These are phyloP conservation scores for Bellardia bayeri DNA, from an alignment of 2,888 invertebrate genomes.

Conservation along the genomic window DNA sequence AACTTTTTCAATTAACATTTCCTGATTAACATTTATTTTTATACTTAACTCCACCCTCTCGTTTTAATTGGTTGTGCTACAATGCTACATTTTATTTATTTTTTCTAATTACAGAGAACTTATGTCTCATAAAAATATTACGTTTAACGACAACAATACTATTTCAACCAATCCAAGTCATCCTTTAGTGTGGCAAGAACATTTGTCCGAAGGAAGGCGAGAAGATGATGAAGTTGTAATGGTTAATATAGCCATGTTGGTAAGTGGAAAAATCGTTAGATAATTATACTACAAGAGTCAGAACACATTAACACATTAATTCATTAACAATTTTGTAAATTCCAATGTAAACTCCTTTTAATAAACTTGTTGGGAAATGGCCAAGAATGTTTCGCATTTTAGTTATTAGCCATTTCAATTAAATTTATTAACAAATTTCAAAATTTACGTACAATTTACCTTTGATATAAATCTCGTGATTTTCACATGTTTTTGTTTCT, in stretches of 20 bases:
- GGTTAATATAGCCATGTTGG: conserved; percentile 93
- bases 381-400: too few species aligned
- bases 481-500: conserved; percentile 55
- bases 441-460: not conserved
- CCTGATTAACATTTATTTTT: not conserved
- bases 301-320: too few species aligned
- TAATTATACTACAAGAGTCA: not conserved
- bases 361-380: too few species aligned
- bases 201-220: conserved; percentile 89
- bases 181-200: conserved; percentile 90
- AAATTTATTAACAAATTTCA: too few species aligned
- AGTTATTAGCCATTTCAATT: too few species aligned
- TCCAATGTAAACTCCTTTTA: too few species aligned
- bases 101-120: conserved; percentile 86
- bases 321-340: too few species aligned
- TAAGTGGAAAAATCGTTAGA: conserved; percentile 85
- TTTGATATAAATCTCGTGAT: conserved; percentile 44
- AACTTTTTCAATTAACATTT: not conserved
- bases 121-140: conserved; percentile 88
- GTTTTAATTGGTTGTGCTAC: not conserved
- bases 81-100: not conserved
- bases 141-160: conserved; percentile 91
- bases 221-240: conserved; percentile 91
- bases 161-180: conserved; percentile 89
- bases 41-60: not conserved